Base-by-base conservation (phyloP, 2,797 vertebrate genomes). In the Lagocephalus sceleratus region DNA sequence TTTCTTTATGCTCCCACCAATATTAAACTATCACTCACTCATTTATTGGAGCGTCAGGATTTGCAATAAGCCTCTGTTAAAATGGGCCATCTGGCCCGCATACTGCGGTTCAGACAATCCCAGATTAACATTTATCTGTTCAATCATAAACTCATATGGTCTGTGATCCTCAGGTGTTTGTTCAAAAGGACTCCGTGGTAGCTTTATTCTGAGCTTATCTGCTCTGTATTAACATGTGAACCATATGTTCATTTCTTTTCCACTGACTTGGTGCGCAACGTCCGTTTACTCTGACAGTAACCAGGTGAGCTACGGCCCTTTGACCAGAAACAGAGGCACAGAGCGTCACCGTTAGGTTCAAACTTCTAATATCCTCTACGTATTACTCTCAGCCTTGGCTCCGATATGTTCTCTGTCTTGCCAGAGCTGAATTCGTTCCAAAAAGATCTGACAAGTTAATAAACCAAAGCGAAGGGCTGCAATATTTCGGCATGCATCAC, bases 401-500 rank as follows among this genome's bases (percentile, higher is more conserved):
- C 51, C 14, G 45, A 39, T 19, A 17, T 26, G 47, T 51, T n/a
- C 16, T n/a, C 15, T 29, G 35, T 42, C 38, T 42, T n/a, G 14
- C 42, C n/a, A 1, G 20, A 6, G 5, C 14, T 41, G 35, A 1
- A 12, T 23, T 42, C n/a, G 16, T 29, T 40, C 26, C 39, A 2
- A 3, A 15, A 9, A 20, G 41, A 38, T 5, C 7, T 20, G 38
- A 41, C 22, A 22, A 3, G 22, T 32, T 53, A 26, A 47, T 20
- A 43, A 47, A 23, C 11, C 23, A 3, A 47, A 51, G 16, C 38
- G 20, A 47, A 26, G 35, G 45, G 45, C 51, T 41, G 29, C 20
- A 14, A 40, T 21, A 12, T 54, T 62, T 38, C 39, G 49, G 21
- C 62, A 60, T 39, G 63, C 60, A 40, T 46, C 51, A 16, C 55